These are phyloP conservation scores for Poeciliopsis prolifica DNA, from an alignment of 2,113 vertebrate genomes.

Conservation along the genomic window DNA sequence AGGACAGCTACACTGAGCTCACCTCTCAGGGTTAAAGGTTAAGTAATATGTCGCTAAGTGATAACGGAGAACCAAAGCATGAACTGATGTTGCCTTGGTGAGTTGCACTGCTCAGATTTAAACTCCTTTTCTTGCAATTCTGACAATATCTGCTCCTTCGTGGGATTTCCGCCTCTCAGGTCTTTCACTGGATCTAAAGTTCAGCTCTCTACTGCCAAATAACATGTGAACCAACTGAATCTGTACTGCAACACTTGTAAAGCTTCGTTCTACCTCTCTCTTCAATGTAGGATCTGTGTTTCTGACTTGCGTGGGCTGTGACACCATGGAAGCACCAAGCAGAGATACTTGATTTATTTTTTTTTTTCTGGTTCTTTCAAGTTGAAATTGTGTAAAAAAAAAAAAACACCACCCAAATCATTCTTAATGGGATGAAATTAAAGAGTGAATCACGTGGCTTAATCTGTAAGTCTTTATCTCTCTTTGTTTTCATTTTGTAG, in stretches of 20 bases:
- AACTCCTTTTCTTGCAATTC: conserved; percentile 19
- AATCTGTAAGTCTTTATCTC: background rate
- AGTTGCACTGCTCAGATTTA: conserved; percentile 11
- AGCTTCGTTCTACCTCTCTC: conserved; percentile 61
- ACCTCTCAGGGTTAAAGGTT: conserved; percentile 32
- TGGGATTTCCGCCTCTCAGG: conserved; percentile 53
- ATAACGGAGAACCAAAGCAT: conserved; percentile 12
- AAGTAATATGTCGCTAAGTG: background rate
- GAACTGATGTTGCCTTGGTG: conserved; percentile 5
- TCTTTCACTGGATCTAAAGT: conserved; percentile 12
- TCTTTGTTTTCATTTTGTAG: background rate
- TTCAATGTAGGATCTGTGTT: conserved; percentile 26
- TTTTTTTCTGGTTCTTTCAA: conserved; percentile 15
- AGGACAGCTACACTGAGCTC: background rate
- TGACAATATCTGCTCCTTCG: conserved; percentile 28
- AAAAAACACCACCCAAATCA: background rate
- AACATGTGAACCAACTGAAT: conserved; percentile 14
- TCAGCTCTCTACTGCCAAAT: conserved; percentile 3
- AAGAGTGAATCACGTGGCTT: conserved; percentile 10
- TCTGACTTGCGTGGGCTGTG: conserved; percentile 24
- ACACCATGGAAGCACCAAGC: background rate
- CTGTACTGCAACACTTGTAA: background rate
- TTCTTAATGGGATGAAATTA: background rate
- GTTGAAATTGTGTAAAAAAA: conserved; percentile 13
- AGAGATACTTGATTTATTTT: background rate